These are phyloP conservation scores for Scophthalmus maximus DNA, from an alignment of 2,113 vertebrate species.

Conservation along the genomic window DNA sequence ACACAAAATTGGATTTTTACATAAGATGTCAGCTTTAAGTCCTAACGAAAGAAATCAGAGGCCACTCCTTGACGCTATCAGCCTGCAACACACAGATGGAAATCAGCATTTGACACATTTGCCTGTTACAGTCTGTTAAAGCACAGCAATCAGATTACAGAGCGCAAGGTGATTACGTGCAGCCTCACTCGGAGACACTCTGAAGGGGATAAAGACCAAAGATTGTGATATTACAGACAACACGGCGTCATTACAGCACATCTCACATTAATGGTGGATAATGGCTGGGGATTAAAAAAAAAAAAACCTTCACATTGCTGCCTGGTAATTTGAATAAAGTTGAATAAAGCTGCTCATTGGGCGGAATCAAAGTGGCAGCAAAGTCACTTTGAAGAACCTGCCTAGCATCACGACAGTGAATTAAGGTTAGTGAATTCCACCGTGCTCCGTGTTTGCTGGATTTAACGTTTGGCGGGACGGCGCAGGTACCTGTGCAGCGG, in stretches of 20 bases:
- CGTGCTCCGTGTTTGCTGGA: neutral
- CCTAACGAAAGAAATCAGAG: slow-evolving; percentile 9
- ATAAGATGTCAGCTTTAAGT: no score
- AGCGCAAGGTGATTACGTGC: slow-evolving; percentile 36
- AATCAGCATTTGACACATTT: slow-evolving; percentile 43
- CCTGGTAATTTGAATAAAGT: neutral
- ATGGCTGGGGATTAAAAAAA: slow-evolving; percentile 25
- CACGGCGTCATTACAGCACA: slow-evolving; percentile 25
- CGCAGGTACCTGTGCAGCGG: slow-evolving; percentile 20
- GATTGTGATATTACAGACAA: slow-evolving; percentile 20
- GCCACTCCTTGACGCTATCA: slow-evolving; percentile 34
- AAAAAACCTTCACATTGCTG: slow-evolving; percentile 23
- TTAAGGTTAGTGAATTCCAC: neutral
- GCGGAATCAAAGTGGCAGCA: neutral
- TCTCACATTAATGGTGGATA: slow-evolving; percentile 31
- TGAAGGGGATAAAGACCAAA: slow-evolving; percentile 11
- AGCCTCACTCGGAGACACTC: slow-evolving; percentile 7
- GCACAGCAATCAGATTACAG: slow-evolving; percentile 52
- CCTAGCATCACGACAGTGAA: neutral
- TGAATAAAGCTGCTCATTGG: slow-evolving; percentile 10
- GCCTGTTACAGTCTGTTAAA: slow-evolving; percentile 43
- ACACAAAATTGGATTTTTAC: no score
- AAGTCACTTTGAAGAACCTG: slow-evolving; percentile 47
- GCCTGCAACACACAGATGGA: slow-evolving; percentile 28
- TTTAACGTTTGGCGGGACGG: slow-evolving; percentile 19